Conservation (phyloP, 1,140 invertebrate species). For the Ceratina australensis region DNA sequence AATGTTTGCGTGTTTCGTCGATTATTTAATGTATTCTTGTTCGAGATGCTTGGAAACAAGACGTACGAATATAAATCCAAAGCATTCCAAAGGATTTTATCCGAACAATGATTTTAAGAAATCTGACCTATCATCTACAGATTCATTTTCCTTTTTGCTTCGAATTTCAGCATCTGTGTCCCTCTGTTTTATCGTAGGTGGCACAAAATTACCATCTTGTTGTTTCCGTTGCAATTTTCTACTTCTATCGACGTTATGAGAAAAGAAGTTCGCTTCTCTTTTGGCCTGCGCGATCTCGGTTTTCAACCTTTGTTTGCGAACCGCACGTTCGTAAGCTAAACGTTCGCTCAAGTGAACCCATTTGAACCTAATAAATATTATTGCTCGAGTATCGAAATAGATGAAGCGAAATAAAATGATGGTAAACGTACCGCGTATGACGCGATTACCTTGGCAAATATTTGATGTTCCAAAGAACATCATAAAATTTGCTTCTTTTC, state of each 20-base stretch:
- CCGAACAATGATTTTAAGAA: conserved; percentile 80
- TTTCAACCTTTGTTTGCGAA: conserved; percentile 90
- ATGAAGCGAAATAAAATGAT: no score
- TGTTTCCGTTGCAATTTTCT: conserved; percentile 83
- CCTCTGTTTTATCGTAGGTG: conserved; percentile 75
- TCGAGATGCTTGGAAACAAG: no score
- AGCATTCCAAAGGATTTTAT: conserved; percentile 48
- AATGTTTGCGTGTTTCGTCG: no score
- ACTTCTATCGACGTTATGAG: conserved; percentile 90
- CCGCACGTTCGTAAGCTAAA: conserved; percentile 94
- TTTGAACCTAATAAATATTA: conserved; percentile 85
- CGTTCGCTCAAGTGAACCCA: conserved; percentile 97
- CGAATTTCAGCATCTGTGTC: conserved; percentile 75
- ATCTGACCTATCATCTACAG: conserved; percentile 74
- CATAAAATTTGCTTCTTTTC: conserved; percentile 92
- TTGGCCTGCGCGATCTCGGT: conserved; percentile 95
- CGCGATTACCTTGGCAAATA: conserved; percentile 88
- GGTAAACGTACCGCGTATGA: background rate
- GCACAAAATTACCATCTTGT: conserved; percentile 63
- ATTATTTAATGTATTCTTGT: no score
- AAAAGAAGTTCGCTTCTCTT: conserved; percentile 92
- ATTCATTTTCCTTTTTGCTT: conserved; percentile 66
- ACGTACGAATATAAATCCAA: background rate
- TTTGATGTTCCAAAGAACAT: conserved; percentile 96
- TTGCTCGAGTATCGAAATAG: conserved; percentile 5